Percentiles rank a stretch among this genome's conserved stretches.
Conservation (phyloP, 2,113 vertebrate species). For the Phoxinus phoxinus region DNA sequence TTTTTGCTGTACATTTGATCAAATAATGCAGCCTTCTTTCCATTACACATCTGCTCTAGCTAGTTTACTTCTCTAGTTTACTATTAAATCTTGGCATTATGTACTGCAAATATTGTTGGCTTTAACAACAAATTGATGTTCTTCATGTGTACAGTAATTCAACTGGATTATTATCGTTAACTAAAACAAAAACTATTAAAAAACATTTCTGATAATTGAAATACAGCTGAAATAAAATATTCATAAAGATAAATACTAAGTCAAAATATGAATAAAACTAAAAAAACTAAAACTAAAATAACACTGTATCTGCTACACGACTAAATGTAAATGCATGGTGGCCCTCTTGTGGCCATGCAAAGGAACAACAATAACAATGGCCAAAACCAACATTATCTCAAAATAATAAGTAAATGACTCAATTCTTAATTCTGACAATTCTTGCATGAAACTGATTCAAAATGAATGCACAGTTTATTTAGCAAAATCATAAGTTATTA, state of each 20-base stretch:
- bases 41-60: background rate
- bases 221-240: too few species aligned
- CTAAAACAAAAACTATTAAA: too few species aligned
- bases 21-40: background rate
- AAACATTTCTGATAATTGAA: too few species aligned
- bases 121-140: too few species aligned
- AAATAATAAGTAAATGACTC: too few species aligned
- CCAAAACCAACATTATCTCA: background rate
- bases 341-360: conserved; percentile 25
- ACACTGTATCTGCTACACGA: background rate
- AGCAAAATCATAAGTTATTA: background rate
- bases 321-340: background rate
- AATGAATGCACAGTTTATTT: background rate
- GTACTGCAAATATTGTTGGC: too few species aligned
- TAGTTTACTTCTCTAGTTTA: background rate
- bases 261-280: too few species aligned
- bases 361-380: background rate
- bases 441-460: background rate
- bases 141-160: too few species aligned
- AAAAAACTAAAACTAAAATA: too few species aligned
- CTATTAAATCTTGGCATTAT: background rate
- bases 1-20: background rate
- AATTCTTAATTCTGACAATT: background rate
- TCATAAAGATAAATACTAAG: too few species aligned
- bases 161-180: too few species aligned